These are phyloP conservation scores for Apostichopus leukothele DNA, from an alignment of 53 echinoderm and acorn worm genomes.

Conservation along the genomic window DNA sequence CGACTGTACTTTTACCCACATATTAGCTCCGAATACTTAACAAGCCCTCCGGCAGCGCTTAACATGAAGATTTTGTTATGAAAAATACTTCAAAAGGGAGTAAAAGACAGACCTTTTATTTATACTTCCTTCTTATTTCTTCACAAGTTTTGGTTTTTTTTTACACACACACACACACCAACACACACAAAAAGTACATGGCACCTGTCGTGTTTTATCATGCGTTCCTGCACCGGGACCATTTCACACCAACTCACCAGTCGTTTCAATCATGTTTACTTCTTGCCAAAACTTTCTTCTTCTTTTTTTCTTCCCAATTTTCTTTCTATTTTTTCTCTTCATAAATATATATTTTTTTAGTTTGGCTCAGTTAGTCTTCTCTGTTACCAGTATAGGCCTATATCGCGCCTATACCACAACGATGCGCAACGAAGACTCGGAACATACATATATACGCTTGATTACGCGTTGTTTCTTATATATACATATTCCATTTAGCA, in stretches of 20 bases:
- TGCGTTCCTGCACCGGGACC: constrained; percentile 20
- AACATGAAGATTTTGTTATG: constrained; percentile 51
- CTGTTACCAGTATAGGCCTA: not conserved
- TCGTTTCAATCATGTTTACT: no score
- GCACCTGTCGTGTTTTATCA: constrained; percentile 37
- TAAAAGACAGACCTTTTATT: not conserved
- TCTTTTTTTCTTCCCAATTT: not conserved
- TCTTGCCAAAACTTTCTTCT: no score
- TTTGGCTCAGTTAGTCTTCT: no score
- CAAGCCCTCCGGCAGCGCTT: constrained; percentile 34
- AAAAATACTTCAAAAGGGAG: constrained; percentile 19
- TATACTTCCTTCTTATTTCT: not conserved
- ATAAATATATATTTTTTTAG: not conserved
- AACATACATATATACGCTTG: not conserved
- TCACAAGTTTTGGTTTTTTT: not conserved
- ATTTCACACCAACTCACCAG: constrained; percentile 20
- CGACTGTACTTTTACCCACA: constrained; percentile 40
- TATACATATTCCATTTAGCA: no score
- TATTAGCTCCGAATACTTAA: constrained; percentile 34
- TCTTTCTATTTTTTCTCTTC: not conserved
- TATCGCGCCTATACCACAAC: not conserved
- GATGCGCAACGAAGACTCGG: not conserved
- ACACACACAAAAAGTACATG: constrained; percentile 16
- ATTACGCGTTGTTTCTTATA: constrained; percentile 18
- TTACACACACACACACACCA: not conserved